Evolutionary conservation across 2,113 vertebrate genomes (phyloP).

Genomic region (Xiphophorus couchianus): DNA sequence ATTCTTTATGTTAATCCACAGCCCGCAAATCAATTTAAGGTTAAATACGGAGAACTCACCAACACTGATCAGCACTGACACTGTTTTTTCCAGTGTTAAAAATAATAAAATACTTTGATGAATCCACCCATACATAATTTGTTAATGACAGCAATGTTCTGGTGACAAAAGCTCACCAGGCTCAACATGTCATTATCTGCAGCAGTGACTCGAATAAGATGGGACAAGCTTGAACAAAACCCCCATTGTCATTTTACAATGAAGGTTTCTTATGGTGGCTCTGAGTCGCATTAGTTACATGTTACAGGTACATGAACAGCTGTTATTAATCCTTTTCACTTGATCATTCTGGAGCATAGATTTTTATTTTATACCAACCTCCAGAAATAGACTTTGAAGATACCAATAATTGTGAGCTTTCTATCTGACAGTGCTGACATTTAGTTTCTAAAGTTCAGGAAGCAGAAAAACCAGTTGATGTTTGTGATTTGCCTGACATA

Average conservation of each 20-base stretch:
- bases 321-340: conserved; percentile 13
- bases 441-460: conserved; percentile 48
- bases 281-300: conserved; percentile 25
- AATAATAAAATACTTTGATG: not conserved
- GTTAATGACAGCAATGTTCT: conserved; percentile 2
- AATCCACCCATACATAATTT: not conserved
- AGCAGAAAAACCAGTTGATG: conserved; percentile 45
- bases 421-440: not conserved
- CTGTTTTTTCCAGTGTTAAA: not conserved
- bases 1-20: conserved; percentile 12
- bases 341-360: conserved; percentile 23
- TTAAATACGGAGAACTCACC: conserved; percentile 5
- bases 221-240: not conserved
- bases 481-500: conserved; percentile 23
- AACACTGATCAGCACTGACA: conserved; percentile 7
- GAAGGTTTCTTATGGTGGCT: not conserved
- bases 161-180: not conserved
- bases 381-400: conserved; percentile 13
- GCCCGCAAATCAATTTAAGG: conserved; percentile 13
- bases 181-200: conserved; percentile 7
- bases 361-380: not conserved
- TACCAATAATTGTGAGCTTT: not conserved
- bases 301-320: conserved; percentile 4
- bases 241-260: conserved; percentile 12
- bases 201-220: conserved; percentile 8